Percentiles rank a stretch among this genome's conserved stretches.
Evolutionary conservation across 1,140 invertebrate genomes (phyloP).

Genomic region (Bathynomus jamesi): DNA sequence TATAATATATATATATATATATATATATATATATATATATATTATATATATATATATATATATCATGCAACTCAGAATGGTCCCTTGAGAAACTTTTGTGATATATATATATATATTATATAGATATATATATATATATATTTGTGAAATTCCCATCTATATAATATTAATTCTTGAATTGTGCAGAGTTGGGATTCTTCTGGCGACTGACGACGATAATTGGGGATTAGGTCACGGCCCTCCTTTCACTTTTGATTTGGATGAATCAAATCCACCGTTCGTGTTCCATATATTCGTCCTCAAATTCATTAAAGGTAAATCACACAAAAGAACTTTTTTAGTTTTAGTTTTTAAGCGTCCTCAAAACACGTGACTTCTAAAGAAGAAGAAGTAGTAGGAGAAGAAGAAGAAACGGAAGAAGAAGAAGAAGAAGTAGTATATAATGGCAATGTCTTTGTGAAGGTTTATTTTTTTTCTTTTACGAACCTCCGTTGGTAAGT

Average conservation of each 20-base stretch:
- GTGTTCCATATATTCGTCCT: background rate
- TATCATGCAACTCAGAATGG: no score
- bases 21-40: conserved; percentile 3
- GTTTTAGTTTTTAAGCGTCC: no score
- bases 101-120: background rate
- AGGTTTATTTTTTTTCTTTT: no score
- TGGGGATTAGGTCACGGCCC: conserved; percentile 15
- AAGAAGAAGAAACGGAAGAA: no score
- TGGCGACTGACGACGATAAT: conserved; percentile 12
- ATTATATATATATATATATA: conserved; percentile 3
- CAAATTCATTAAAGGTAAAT: background rate
- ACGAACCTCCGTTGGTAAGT: no score
- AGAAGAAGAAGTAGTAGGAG: no score
- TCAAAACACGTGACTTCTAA: no score
- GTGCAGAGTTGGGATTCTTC: background rate
- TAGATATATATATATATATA: background rate
- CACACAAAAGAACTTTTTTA: no score
- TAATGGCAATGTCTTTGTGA: no score
- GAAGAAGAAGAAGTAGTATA: no score
- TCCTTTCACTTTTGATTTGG: background rate
- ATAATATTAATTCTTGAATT: background rate
- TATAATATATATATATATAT: conserved; percentile 3
- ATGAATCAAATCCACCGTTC: background rate
- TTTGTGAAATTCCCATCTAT: background rate
- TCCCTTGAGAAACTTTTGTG: no score